phyloP scores from a whole-genome alignment of 2,797 vertebrate genomes.

The Thripadectes ignobilis region DNA sequence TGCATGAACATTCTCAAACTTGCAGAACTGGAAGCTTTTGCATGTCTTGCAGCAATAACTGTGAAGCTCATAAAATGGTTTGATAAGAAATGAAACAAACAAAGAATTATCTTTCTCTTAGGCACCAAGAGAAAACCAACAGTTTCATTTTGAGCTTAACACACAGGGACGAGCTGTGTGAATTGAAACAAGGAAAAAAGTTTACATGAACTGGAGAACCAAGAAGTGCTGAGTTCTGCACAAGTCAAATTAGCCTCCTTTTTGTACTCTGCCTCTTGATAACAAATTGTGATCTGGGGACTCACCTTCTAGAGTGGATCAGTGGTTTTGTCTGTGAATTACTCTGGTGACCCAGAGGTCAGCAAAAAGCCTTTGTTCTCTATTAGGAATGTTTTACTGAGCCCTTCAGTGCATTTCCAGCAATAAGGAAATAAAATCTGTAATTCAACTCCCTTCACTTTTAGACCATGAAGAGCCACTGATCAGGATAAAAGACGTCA shows the following conservation, averaged over 20 bases:
- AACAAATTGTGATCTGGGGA: neutral
- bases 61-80: neutral
- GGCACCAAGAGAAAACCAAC: neutral
- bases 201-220: neutral
- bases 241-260: neutral
- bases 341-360: neutral
- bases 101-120: neutral
- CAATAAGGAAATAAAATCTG: neutral
- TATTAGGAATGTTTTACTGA: neutral
- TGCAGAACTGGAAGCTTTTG: neutral
- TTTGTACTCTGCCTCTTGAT: neutral
- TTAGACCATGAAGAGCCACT: neutral
- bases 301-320: neutral
- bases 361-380: neutral
- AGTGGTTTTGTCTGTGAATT: neutral
- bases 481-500: neutral
- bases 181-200: neutral
- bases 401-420: neutral
- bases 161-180: neutral
- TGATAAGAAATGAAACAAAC: neutral
- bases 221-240: neutral
- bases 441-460: neutral
- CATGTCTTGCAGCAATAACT: neutral
- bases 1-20: neutral
- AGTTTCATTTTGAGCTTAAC: neutral